phyloP scores from a whole-genome alignment of 2,888 invertebrate genomes.

The Apodemia hepburni region DNA sequence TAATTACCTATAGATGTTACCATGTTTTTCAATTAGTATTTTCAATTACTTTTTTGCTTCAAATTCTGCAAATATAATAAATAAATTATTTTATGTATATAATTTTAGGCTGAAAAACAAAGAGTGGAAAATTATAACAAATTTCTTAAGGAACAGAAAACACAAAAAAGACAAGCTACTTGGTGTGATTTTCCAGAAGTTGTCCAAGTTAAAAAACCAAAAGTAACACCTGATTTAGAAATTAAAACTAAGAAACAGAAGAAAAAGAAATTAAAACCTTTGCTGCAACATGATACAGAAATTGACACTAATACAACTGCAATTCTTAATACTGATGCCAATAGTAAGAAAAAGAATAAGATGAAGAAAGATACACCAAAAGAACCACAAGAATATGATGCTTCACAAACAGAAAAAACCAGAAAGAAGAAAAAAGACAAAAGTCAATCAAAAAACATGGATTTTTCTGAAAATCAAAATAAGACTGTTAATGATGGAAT shows the following conservation, averaged over 20 bases:
- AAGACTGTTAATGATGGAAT: background rate
- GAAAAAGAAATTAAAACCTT: constrained; percentile 21
- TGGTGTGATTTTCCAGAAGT: constrained; percentile 80
- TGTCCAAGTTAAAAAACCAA: constrained; percentile 40
- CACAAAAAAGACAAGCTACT: constrained; percentile 62
- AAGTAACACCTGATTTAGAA: constrained; percentile 17
- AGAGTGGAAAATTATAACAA: constrained; percentile 72
- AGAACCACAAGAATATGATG: background rate
- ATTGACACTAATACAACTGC: background rate
- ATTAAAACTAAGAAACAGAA: constrained; percentile 21
- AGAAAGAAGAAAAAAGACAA: background rate
- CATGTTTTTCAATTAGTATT: no score
- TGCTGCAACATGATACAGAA: background rate
- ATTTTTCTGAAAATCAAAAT: background rate
- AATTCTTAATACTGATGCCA: background rate
- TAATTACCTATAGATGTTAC: no score
- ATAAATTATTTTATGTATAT: constrained; percentile 12
- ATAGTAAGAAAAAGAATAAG: background rate
- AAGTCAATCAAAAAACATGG: background rate
- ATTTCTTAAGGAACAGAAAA: constrained; percentile 71
- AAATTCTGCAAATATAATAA: no score
- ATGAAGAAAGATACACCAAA: background rate
- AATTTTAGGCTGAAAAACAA: constrained; percentile 67
- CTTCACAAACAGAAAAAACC: background rate
- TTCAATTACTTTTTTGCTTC: no score